Conservation (phyloP, 1,140 invertebrate species). For the Stenopsyche tienmushanensis region DNA sequence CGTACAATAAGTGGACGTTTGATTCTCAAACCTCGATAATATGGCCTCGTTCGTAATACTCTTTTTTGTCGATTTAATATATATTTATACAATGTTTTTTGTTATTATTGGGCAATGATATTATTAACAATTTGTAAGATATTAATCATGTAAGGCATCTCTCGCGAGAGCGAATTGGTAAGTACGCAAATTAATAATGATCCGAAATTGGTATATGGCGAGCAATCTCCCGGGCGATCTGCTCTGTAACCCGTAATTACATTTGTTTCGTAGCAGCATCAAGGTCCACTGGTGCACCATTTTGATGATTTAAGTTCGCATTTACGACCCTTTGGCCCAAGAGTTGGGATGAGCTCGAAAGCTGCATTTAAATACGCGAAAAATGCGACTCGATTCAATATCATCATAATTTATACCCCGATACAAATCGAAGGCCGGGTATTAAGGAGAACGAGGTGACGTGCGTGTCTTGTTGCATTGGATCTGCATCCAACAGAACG, state of each 20-base stretch:
- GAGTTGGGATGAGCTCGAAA: background rate
- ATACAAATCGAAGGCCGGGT: background rate
- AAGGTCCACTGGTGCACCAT: slow-evolving; percentile 14
- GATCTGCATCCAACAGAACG: no score
- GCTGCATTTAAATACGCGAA: background rate
- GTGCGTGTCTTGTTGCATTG: background rate
- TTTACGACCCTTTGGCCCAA: slow-evolving; percentile 9
- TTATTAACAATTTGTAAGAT: background rate
- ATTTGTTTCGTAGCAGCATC: background rate
- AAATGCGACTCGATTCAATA: background rate
- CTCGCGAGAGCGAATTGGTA: background rate
- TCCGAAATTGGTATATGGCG: background rate
- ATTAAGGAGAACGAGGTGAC: background rate
- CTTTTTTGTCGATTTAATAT: background rate
- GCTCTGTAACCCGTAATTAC: slow-evolving; percentile 12
- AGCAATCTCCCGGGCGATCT: background rate
- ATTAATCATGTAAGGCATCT: background rate
- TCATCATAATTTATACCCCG: background rate
- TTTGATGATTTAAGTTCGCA: slow-evolving; percentile 13
- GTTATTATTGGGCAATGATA: background rate
- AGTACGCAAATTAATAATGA: background rate
- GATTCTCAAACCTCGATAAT: no score
- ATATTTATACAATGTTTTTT: background rate
- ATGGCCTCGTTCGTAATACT: slow-evolving; percentile 4
- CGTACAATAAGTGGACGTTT: slow-evolving; percentile 11